phyloP scores from a whole-genome alignment of 2,888 invertebrate species.

The Leptinotarsa rubiginosa region DNA sequence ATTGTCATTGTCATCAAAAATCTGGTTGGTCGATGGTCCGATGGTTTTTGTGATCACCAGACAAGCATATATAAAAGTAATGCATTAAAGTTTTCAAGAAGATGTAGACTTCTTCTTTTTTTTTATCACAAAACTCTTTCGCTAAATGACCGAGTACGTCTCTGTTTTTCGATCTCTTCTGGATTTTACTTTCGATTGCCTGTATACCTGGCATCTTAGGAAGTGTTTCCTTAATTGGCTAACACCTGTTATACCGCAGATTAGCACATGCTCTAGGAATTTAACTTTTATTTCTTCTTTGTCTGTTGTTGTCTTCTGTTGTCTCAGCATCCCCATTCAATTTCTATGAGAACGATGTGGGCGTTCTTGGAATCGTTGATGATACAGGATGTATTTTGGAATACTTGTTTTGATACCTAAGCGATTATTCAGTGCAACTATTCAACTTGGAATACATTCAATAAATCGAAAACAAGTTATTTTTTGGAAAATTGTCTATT shows the following conservation, averaged over 20 bases:
- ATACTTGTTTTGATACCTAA: not conserved
- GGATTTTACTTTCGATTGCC: slow-evolving; percentile 55
- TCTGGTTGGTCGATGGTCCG: too few species aligned
- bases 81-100: too few species aligned
- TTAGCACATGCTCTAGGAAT: slow-evolving; percentile 47
- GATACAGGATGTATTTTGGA: not conserved
- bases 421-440: not conserved
- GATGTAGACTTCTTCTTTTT: not conserved
- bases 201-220: slow-evolving; percentile 46
- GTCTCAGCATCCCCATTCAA: slow-evolving; percentile 16
- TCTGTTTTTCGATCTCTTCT: slow-evolving; percentile 47
- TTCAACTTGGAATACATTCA: too few species aligned
- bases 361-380: not conserved
- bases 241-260: slow-evolving; percentile 53
- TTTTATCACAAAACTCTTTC: not conserved
- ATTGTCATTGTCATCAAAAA: too few species aligned
- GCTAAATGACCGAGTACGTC: slow-evolving; percentile 23
- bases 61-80: too few species aligned
- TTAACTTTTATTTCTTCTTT: slow-evolving; percentile 35
- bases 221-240: slow-evolving; percentile 53
- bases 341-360: slow-evolving; percentile 1
- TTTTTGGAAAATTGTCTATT: too few species aligned
- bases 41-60: too few species aligned
- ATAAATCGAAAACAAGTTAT: too few species aligned
- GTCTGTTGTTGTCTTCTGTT: slow-evolving; percentile 23